phyloP scores from a whole-genome alignment of 1,140 invertebrate species.

The Battus philenor region DNA sequence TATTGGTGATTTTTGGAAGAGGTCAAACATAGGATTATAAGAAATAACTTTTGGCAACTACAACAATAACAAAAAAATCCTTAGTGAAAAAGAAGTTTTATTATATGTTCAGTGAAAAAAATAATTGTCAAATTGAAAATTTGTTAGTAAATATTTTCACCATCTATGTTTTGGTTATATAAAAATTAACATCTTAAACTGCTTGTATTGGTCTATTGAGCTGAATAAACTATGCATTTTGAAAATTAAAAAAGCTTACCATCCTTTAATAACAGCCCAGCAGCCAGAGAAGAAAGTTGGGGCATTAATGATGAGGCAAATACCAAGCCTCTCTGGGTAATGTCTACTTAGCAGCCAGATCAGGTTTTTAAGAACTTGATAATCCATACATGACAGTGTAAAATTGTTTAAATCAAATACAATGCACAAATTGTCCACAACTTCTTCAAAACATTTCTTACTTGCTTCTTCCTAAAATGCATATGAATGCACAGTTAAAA shows the following conservation, averaged over 20 bases:
- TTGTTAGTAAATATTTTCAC: too few relatives aligned
- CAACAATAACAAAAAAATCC: background rate
- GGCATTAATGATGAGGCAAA: constrained; percentile 84
- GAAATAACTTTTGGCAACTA: too few relatives aligned
- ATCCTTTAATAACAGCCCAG: constrained; percentile 84
- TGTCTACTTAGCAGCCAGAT: constrained; percentile 85
- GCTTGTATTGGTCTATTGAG: too few relatives aligned
- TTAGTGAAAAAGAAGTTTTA: background rate
- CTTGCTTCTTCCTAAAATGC: constrained; percentile 84
- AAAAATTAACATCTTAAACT: too few relatives aligned
- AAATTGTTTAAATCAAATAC: constrained; percentile 86
- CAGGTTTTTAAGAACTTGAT: constrained; percentile 85
- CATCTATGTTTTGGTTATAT: too few relatives aligned
- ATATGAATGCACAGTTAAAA: too few relatives aligned
- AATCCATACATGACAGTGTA: constrained; percentile 84
- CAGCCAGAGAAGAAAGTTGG: constrained; percentile 83
- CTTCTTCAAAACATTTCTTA: constrained; percentile 86
- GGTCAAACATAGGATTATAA: too few relatives aligned
- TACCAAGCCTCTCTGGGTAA: constrained; percentile 85
- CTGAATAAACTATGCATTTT: too few relatives aligned
- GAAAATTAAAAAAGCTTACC: constrained; percentile 61
- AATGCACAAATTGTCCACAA: constrained; percentile 86
- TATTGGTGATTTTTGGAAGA: too few relatives aligned
- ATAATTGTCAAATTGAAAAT: background rate
- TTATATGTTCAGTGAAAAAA: background rate